These are phyloP conservation scores for Carduelis carduelis DNA, from an alignment of 2,797 vertebrate genomes.

Conservation along the genomic window DNA sequence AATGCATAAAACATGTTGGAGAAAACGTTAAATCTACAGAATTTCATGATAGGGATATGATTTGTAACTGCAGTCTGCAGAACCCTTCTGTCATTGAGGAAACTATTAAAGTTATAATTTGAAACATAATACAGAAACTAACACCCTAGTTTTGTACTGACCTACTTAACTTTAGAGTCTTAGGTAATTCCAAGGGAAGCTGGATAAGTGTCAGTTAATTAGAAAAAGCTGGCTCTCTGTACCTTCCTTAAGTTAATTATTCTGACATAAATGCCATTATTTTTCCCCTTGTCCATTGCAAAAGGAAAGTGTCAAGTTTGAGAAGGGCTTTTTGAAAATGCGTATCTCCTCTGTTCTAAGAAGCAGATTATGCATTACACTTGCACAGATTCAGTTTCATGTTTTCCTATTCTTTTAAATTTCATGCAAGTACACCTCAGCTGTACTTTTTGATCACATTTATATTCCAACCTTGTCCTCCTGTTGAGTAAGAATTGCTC, in stretches of 20 bases:
- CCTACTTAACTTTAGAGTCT: slow-evolving; percentile 58
- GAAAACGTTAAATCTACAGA: background rate
- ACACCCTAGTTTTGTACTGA: background rate
- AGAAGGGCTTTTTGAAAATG: slow-evolving; percentile 11
- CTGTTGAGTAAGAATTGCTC: background rate
- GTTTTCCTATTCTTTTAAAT: background rate
- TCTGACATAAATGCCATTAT: slow-evolving; percentile 58
- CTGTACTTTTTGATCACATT: background rate
- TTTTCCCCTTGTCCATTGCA: slow-evolving; percentile 30
- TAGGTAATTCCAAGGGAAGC: slow-evolving; percentile 26
- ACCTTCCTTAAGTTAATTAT: slow-evolving; percentile 56
- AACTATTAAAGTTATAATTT: background rate
- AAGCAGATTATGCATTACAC: background rate
- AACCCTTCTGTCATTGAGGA: background rate
- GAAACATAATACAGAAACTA: background rate
- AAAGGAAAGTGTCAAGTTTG: slow-evolving; percentile 45
- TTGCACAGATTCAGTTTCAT: background rate
- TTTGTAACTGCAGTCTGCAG: background rate
- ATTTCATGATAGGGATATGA: background rate
- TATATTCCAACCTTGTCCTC: background rate
- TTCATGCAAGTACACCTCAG: background rate
- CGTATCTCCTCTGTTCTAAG: background rate
- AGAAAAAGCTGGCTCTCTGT: slow-evolving; percentile 4
- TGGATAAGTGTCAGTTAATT: slow-evolving; percentile 60
- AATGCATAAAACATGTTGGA: background rate